Evolutionary conservation across 2,113 vertebrate genomes (phyloP).

Genomic region (Pteruthius melanotis): DNA sequence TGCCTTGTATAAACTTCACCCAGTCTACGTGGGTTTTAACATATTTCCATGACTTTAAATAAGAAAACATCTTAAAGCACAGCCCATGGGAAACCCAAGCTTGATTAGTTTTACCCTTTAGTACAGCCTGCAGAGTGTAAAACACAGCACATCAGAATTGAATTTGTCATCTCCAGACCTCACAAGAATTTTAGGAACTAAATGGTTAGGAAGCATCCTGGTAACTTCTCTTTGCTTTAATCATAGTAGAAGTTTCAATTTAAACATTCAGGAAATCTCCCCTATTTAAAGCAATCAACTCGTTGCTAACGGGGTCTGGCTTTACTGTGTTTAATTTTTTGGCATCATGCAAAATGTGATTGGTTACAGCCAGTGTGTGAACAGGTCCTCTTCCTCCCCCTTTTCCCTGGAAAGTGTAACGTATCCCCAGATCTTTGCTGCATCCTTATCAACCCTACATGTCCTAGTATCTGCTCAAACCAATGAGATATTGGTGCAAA

Average conservation of each 20-base stretch:
- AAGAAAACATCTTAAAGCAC: constrained; percentile 76
- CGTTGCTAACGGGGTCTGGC: constrained; percentile 75
- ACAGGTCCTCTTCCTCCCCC: constrained; percentile 29
- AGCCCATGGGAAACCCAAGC: constrained; percentile 79
- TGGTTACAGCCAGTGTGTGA: constrained; percentile 71
- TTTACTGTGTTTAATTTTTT: constrained; percentile 81
- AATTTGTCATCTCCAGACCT: constrained; percentile 86
- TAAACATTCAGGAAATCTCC: constrained; percentile 86
- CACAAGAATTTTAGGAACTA: constrained; percentile 85
- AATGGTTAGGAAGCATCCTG: constrained; percentile 81
- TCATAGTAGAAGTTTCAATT: constrained; percentile 84
- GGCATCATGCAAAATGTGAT: constrained; percentile 78
- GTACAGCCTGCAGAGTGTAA: constrained; percentile 82
- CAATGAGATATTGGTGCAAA: constrained; percentile 14
- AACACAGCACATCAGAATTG: constrained; percentile 84
- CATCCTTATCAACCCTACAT: neutral
- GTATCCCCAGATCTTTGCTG: constrained; percentile 48
- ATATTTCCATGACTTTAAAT: constrained; percentile 80
- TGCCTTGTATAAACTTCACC: constrained; percentile 73
- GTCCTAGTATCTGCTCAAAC: neutral
- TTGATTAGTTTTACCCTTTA: constrained; percentile 83
- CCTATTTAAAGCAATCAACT: constrained; percentile 86
- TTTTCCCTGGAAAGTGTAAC: constrained; percentile 10
- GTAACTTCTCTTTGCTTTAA: constrained; percentile 83
- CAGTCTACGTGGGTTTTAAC: constrained; percentile 71